phyloP scores from a whole-genome alignment of 2,113 vertebrate species.

The Plestiodon gilberti region DNA sequence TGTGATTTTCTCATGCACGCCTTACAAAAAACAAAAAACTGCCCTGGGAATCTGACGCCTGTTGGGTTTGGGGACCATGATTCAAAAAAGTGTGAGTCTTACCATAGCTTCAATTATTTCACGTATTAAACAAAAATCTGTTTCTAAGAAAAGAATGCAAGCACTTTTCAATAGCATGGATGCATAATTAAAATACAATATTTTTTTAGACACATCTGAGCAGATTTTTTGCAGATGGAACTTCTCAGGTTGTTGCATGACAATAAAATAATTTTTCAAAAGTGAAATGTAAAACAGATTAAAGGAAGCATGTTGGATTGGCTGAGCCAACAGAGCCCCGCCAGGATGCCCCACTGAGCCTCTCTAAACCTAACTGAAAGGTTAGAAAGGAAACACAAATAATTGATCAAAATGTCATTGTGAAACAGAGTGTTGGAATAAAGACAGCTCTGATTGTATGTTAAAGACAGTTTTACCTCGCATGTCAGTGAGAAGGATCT shows the following conservation, averaged over 20 bases:
- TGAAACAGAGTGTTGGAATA: not conserved
- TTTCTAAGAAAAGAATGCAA: not conserved
- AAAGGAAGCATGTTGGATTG: not conserved
- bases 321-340: not conserved
- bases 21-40: not conserved
- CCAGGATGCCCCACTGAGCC: not conserved
- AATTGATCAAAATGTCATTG: not conserved
- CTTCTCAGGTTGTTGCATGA: not conserved
- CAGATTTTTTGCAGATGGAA: not conserved
- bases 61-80: constrained; percentile 16
- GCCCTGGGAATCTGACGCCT: constrained; percentile 10
- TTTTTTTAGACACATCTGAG: not conserved
- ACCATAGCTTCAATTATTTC: constrained; percentile 13
- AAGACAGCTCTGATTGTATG: not conserved
- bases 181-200: not conserved
- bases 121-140: not conserved
- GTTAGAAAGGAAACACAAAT: not conserved
- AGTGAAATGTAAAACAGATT: not conserved
- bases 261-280: not conserved
- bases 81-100: constrained; percentile 16
- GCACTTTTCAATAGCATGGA: not conserved
- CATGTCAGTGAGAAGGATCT: not conserved
- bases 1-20: not conserved
- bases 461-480: not conserved
- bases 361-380: not conserved